phyloP scores from a whole-genome alignment of 92 coral and sea anemone species.

The Phenganax marumi region DNA sequence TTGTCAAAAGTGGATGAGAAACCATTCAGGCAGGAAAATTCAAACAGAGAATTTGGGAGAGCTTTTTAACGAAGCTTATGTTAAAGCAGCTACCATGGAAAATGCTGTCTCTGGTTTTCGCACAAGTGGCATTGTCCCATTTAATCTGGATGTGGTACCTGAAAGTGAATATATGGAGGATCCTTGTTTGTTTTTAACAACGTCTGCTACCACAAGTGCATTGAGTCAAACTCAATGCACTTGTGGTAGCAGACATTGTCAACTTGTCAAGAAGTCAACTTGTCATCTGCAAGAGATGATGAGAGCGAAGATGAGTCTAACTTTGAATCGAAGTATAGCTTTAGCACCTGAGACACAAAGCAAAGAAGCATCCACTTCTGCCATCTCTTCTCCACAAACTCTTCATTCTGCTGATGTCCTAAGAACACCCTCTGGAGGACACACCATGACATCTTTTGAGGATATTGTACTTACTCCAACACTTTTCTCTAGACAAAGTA shows the following conservation, averaged over 20 bases:
- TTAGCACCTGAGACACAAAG: neutral
- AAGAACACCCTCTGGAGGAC: too few relatives aligned
- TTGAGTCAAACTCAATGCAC: too few relatives aligned
- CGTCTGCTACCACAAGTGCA: neutral
- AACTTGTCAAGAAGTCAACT: neutral
- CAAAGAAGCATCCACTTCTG: neutral
- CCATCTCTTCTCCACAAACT: too few relatives aligned
- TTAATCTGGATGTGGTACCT: neutral
- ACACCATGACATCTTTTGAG: neutral
- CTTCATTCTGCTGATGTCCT: too few relatives aligned
- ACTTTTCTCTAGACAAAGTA: neutral
- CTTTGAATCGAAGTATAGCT: neutral
- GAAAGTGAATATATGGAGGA: neutral
- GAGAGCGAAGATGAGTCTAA: neutral
- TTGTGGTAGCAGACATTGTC: neutral
- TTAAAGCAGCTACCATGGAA: conserved; percentile 1
- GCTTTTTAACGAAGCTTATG: neutral
- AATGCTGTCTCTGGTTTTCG: neutral
- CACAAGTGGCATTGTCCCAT: neutral
- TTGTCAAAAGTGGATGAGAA: conserved; percentile 18
- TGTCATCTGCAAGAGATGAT: too few relatives aligned
- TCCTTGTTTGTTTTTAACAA: neutral
- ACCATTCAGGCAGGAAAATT: neutral
- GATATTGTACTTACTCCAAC: neutral
- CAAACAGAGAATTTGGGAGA: conserved; percentile 9